Evolutionary conservation across 2,113 vertebrate genomes (phyloP).

Genomic region (Dicentrarchus labrax): DNA sequence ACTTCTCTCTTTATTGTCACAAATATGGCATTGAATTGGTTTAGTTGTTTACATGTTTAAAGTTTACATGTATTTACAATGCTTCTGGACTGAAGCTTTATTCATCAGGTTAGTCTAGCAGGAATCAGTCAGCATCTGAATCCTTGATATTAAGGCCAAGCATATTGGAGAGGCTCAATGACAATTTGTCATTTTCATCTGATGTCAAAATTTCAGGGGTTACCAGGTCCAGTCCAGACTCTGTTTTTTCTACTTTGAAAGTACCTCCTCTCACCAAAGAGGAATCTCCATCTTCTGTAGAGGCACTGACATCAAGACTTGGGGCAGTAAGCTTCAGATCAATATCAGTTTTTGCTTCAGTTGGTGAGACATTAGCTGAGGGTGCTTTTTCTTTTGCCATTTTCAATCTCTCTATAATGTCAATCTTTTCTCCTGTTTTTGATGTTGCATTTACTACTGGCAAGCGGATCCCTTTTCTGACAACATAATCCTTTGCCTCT

Average conservation of each 20-base stretch:
- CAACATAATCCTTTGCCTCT: conserved; percentile 60
- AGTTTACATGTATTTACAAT: conserved; percentile 60
- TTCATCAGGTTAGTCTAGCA: not conserved
- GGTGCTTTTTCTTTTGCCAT: conserved; percentile 58
- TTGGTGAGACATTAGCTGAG: conserved; percentile 19
- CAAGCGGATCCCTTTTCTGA: conserved; percentile 70
- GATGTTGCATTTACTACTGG: conserved; percentile 55
- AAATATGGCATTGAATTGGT: conserved; percentile 12
- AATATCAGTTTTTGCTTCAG: conserved; percentile 32
- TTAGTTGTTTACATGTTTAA: not conserved
- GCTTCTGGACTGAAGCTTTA: conserved; percentile 13
- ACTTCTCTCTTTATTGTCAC: not conserved
- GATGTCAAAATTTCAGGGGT: conserved; percentile 41
- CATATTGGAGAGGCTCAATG: conserved; percentile 82
- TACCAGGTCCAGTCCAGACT: conserved; percentile 23
- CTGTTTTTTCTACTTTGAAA: conserved; percentile 78
- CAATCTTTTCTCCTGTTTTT: conserved; percentile 53
- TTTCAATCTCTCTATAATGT: conserved; percentile 80
- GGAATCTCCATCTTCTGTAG: conserved; percentile 41
- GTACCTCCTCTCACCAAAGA: conserved; percentile 71
- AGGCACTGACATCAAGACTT: conserved; percentile 17
- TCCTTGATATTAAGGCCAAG: conserved; percentile 71
- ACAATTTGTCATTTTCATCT: conserved; percentile 69
- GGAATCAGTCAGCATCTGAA: conserved; percentile 48
- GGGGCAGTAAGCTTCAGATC: conserved; percentile 37